Evolutionary conservation across 2,797 vertebrate genomes (phyloP).

Genomic region (Sphenodon punctatus): DNA sequence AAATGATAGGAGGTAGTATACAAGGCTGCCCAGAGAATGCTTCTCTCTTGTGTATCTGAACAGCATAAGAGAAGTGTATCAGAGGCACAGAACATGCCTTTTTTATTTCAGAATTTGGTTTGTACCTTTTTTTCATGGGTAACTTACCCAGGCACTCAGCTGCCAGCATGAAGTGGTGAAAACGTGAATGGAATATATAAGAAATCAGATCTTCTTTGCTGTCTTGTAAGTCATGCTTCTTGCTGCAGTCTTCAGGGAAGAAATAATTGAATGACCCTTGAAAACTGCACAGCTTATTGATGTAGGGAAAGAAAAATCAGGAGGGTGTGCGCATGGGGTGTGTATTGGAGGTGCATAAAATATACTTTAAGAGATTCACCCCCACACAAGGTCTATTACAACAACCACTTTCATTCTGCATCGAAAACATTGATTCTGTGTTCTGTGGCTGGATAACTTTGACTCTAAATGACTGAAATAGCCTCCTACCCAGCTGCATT

Average conservation of each 20-base stretch:
- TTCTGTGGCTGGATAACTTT: conserved; percentile 60
- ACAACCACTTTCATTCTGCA: conserved; percentile 59
- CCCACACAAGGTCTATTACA: no score
- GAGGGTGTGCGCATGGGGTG: neutral
- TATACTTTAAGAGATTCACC: conserved; percentile 29
- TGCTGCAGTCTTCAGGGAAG: conserved; percentile 7
- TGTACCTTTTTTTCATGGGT: neutral
- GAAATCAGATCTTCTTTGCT: conserved; percentile 10
- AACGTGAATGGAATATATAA: neutral
- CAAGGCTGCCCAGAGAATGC: conserved; percentile 52
- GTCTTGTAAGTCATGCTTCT: conserved; percentile 33
- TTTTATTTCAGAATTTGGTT: conserved; percentile 13
- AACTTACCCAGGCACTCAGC: no score
- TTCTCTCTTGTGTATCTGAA: conserved; percentile 50
- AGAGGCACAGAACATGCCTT: conserved; percentile 30
- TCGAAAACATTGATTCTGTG: conserved; percentile 54
- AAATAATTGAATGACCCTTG: conserved; percentile 51
- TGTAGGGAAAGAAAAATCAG: neutral
- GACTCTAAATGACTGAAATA: conserved; percentile 61
- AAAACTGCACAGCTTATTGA: conserved; percentile 46
- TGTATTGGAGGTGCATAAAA: conserved; percentile 39
- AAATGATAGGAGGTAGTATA: conserved; percentile 46
- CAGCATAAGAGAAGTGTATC: conserved; percentile 37
- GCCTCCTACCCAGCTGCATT: conserved; percentile 66
- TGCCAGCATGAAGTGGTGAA: no score